Conservation (phyloP, 2,888 invertebrate genomes). For the Pyrrhosoma nymphula region DNA sequence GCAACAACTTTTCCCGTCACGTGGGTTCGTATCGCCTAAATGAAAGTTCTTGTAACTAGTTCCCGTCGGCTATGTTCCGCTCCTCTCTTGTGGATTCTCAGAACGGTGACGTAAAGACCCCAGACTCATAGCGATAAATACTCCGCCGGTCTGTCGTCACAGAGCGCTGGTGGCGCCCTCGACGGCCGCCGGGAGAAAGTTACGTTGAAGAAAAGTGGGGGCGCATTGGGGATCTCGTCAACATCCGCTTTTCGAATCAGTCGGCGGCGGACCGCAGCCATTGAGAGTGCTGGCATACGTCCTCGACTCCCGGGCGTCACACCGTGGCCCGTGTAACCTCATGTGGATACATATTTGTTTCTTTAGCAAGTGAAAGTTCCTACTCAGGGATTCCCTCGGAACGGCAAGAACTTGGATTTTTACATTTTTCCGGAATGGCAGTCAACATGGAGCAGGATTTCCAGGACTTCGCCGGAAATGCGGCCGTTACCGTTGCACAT, state of each 20-base stretch:
- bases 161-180: not conserved
- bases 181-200: not conserved
- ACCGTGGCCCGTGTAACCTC: constrained; percentile 5
- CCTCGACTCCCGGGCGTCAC: constrained; percentile 45
- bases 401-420: not conserved
- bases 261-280: constrained; percentile 42
- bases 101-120: constrained; percentile 43
- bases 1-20: no score
- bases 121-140: not conserved
- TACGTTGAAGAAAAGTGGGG: constrained; percentile 32
- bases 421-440: constrained; percentile 27
- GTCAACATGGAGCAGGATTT: constrained; percentile 67
- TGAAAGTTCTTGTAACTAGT: not conserved
- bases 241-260: constrained; percentile 47
- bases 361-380: constrained; percentile 21
- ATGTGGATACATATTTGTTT: not conserved
- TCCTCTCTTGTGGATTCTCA: not conserved
- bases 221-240: not conserved
- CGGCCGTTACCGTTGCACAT: constrained; percentile 53
- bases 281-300: not conserved
- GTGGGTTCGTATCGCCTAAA: not conserved
- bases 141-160: not conserved
- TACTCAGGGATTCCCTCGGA: constrained; percentile 3
- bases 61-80: not conserved
- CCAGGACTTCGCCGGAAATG: constrained; percentile 63